Base-by-base conservation (phyloP, 2,888 invertebrate genomes). In the Drosophila siamana region DNA sequence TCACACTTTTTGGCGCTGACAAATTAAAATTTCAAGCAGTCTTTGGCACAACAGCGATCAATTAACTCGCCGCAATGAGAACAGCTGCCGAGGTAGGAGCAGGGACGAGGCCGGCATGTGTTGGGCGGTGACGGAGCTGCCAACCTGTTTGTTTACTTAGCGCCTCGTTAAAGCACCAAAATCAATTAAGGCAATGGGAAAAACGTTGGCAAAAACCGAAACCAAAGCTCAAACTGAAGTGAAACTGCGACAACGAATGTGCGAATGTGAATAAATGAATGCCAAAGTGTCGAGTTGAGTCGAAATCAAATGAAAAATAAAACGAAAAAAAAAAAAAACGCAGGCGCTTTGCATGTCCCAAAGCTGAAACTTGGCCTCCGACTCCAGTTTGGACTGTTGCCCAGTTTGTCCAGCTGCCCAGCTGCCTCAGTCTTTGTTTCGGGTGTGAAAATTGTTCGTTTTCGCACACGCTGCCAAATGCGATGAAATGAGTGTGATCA, bases 81-180 rank as follows among this genome's bases (percentile, higher is more conserved):
- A 26, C 26, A 19, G 19, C 19, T 2, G 19, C n/a, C n/a, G n/a
- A n/a, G 7, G 7, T 1, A 7, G 26, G 26, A n/a, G n/a, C 7
- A 30, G 16, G 19, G 43, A 22, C 5, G 5, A 2, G 9, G 2
- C 3, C 7, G 19, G 13, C 13, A 28, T 9, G 16, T 8, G 16
- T 13, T 36, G 26, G 15, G 33, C n/a, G 36, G n/a, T 59, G 54
- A 47, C 46, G 60, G 61, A 63, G 82, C 68, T 84, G 72, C 51
- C 68, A 61, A 74, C 59, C 77, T 64, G 81, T 76, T 79, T 69
- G 84, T 66, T 83, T 66, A 52, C 67, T 77, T 82, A 77, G 57
- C 80, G 71, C 60, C 84, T 82, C 78, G 84, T 82, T 84, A 82
- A 80, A 67, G 84, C 72, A 78, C 80, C 82, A 83, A 84, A 80